phyloP scores from a whole-genome alignment of 1,140 invertebrate genomes.

The Magallana angulata region DNA sequence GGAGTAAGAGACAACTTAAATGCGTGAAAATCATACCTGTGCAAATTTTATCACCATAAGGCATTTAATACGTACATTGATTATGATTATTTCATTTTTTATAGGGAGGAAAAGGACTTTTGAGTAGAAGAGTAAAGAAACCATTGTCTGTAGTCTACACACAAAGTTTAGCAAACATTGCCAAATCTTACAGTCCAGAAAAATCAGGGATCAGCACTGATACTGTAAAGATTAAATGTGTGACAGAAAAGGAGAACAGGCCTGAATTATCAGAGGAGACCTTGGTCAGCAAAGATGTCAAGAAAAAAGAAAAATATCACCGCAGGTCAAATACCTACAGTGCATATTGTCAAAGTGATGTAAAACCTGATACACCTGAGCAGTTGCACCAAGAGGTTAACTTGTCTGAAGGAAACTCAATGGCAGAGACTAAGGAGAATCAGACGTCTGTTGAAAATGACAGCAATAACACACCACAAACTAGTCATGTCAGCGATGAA shows the following conservation, averaged over 20 bases:
- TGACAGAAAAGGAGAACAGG: slow-evolving; percentile 24
- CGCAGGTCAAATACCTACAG: slow-evolving; percentile 37
- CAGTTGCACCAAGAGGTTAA: not conserved
- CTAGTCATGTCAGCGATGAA: not conserved
- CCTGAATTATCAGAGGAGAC: not conserved
- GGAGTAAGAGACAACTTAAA: too few species aligned
- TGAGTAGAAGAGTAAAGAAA: slow-evolving; percentile 50
- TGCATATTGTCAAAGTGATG: not conserved
- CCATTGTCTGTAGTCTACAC: slow-evolving; percentile 67
- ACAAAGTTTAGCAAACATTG: slow-evolving; percentile 64
- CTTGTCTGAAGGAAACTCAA: not conserved
- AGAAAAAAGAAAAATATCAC: slow-evolving; percentile 6
- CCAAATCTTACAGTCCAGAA: slow-evolving; percentile 65
- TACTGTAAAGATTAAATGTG: not conserved
- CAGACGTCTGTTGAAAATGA: not conserved
- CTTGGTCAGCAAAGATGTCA: not conserved
- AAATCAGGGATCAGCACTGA: slow-evolving; percentile 48
- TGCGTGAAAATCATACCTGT: too few species aligned
- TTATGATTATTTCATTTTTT: slow-evolving; percentile 25
- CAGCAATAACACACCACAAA: not conserved
- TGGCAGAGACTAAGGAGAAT: not conserved
- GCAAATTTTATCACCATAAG: too few species aligned
- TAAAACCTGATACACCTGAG: not conserved
- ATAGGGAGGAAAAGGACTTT: slow-evolving; percentile 62
- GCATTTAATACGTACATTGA: too few species aligned